These are phyloP conservation scores for Drosophila ustulata DNA, from an alignment of 2,888 invertebrate species.

Conservation along the genomic window DNA sequence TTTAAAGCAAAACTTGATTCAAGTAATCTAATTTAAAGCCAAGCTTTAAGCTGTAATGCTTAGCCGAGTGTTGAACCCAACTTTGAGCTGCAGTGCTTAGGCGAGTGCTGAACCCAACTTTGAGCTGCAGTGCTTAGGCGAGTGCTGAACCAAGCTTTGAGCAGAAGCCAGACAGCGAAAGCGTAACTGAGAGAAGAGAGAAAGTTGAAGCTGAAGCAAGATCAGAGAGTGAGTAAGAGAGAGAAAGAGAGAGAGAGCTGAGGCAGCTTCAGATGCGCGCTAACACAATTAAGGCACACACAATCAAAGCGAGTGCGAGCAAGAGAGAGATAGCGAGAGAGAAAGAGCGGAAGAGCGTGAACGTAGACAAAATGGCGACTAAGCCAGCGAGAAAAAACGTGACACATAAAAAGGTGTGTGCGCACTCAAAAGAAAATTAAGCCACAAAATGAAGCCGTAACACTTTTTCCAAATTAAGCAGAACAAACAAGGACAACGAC, in stretches of 20 bases:
- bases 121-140: neutral
- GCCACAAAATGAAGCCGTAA: slow-evolving; percentile 52
- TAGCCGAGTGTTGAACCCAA: neutral
- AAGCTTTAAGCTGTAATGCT: too few relatives aligned
- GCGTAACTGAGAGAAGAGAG: slow-evolving; percentile 21
- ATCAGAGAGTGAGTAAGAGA: slow-evolving; percentile 18
- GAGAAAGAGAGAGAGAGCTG: slow-evolving; percentile 9
- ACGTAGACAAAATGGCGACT: slow-evolving; percentile 38
- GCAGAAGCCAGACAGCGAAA: slow-evolving; percentile 5
- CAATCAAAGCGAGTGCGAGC: slow-evolving; percentile 14
- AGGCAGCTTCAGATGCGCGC: slow-evolving; percentile 2
- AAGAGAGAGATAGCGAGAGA: slow-evolving; percentile 9
- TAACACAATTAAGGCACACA: slow-evolving; percentile 21
- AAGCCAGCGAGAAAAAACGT: slow-evolving; percentile 22
- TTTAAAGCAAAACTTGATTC: too few relatives aligned
- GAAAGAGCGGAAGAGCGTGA: slow-evolving; percentile 18
- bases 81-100: neutral
- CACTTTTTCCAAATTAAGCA: slow-evolving; percentile 29
- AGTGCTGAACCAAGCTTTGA: neutral
- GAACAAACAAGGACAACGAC: slow-evolving; percentile 5
- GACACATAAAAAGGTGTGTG: slow-evolving; percentile 19
- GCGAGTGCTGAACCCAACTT: too few relatives aligned
- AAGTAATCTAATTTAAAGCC: too few relatives aligned
- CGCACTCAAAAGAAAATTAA: slow-evolving; percentile 26
- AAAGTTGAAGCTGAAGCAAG: slow-evolving; percentile 2